phyloP scores from a whole-genome alignment of 1,140 invertebrate genomes.

The Lasaia peninsularis region DNA sequence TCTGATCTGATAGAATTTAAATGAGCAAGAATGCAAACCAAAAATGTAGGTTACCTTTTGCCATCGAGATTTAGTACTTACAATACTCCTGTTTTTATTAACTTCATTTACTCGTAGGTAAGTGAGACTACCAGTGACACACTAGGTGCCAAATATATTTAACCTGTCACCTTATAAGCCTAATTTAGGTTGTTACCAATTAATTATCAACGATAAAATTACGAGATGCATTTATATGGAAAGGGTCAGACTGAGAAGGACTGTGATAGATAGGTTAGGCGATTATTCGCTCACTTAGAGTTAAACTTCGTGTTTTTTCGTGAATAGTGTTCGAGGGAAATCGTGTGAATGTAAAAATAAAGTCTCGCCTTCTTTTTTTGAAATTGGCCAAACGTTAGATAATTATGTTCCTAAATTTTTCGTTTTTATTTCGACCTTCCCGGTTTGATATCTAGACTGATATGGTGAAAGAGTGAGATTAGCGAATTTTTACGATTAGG shows the following conservation, averaged over 20 bases:
- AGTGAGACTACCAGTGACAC: constrained; percentile 43
- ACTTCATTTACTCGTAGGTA: constrained; percentile 41
- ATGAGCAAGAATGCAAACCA: constrained; percentile 57
- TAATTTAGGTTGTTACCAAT: constrained; percentile 74
- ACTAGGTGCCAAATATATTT: constrained; percentile 72
- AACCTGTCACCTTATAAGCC: constrained; percentile 56
- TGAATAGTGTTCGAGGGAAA: constrained; percentile 47
- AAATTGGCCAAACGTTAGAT: constrained; percentile 40
- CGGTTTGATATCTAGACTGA: constrained; percentile 43
- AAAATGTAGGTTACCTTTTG: constrained; percentile 75
- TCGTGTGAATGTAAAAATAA: constrained; percentile 46
- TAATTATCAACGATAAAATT: constrained; percentile 68
- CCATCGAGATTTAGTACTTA: constrained; percentile 68
- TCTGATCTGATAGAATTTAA: constrained; percentile 22
- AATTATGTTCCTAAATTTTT: constrained; percentile 57
- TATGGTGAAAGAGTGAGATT: constrained; percentile 67
- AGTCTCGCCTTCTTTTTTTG: constrained; percentile 36
- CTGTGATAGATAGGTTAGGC: constrained; percentile 75
- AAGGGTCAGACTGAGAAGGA: constrained; percentile 76
- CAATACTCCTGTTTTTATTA: constrained; percentile 44
- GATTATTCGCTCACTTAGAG: constrained; percentile 72
- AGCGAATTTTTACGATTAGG: constrained; percentile 62
- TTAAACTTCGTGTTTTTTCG: constrained; percentile 56
- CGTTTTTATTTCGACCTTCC: constrained; percentile 13
- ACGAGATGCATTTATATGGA: constrained; percentile 70